Base-by-base conservation (phyloP, 2,888 invertebrate species). In the Thymelicus sylvestris region DNA sequence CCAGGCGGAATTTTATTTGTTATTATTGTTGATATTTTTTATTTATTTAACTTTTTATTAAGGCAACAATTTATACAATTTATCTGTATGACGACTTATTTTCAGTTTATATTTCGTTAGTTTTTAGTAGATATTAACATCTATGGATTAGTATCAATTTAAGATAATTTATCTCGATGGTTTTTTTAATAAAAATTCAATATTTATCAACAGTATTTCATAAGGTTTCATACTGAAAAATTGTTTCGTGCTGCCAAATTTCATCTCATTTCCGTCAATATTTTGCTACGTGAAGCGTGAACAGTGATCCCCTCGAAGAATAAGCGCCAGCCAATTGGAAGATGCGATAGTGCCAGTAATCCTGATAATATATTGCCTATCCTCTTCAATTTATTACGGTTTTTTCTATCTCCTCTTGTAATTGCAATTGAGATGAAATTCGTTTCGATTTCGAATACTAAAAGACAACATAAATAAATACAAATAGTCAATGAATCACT, bases 301-400 rank as follows among this genome's bases (percentile, higher is more conserved):
- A 86, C 82, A 75, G 78, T 81, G 89, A 87, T 90, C 89, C 88
- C 87, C 87, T 86, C 75, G 73, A 79, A 84, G 84, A 85, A 83
- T 79, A 82, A 83, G 82, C 83, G 84, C 79, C 87, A 87, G 77
- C 86, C 85, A 85, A 77, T 86, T 79, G 89, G 89, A 89, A 89
- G 82, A 80, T 78, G 81, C 79, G 88, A 89, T 88, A 89, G 81
- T 80, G 72, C 73, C 72, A 63, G 72, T 78, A 76, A 78, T 79
- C 76, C 76, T 73, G 72, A 68, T 76, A 77, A 79, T 78, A 75
- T 80, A 80, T 78, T 78, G 75, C 69, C 75, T 77, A 75, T 74
- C 75, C 72, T 50, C 67, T 71, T 48, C 70, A 59, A 65, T 75
- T 72, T 68, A 74, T 73, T 76, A 64, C 59, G 64, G 7, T 60